phyloP scores from a whole-genome alignment of 1,140 invertebrate genomes.

The Dysdera silvatica region DNA sequence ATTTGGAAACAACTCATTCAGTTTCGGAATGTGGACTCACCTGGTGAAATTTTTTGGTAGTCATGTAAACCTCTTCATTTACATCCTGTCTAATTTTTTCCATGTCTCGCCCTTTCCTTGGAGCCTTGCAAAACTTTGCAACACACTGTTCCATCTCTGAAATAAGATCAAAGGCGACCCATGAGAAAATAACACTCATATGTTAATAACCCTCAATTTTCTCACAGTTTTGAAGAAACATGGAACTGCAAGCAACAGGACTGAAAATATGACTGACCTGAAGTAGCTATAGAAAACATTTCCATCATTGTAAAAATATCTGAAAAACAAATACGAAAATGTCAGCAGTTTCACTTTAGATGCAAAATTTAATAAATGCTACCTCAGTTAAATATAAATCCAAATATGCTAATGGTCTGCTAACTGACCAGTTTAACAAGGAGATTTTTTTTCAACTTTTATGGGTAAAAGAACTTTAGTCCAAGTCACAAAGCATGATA shows the following conservation, averaged over 20 bases:
- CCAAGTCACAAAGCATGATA: too few species aligned
- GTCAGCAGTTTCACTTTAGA: too few species aligned
- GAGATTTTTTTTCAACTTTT: too few species aligned
- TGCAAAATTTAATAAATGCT: too few species aligned
- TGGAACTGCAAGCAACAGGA: not conserved
- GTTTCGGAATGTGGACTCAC: not conserved
- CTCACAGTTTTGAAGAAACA: not conserved
- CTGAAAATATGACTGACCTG: conserved; percentile 38
- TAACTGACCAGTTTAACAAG: too few species aligned
- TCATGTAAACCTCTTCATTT: conserved; percentile 28
- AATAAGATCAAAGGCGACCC: not conserved
- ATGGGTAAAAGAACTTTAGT: too few species aligned
- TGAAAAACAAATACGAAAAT: conserved; percentile 35
- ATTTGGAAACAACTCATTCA: not conserved
- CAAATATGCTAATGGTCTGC: too few species aligned
- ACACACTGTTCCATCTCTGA: conserved; percentile 44
- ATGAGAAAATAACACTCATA: not conserved
- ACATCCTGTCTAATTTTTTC: conserved; percentile 27
- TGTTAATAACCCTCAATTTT: not conserved
- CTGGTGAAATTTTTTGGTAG: conserved; percentile 30
- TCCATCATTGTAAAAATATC: conserved; percentile 45
- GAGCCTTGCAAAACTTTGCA: conserved; percentile 43
- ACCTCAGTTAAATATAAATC: too few species aligned
- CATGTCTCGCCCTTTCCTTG: conserved; percentile 40
- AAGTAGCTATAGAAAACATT: conserved; percentile 42